Evolutionary conservation across 2,113 vertebrate species (phyloP), one percentile per base, ranked within the genome.

Genomic region (Hypomesus transpacificus): DNA sequence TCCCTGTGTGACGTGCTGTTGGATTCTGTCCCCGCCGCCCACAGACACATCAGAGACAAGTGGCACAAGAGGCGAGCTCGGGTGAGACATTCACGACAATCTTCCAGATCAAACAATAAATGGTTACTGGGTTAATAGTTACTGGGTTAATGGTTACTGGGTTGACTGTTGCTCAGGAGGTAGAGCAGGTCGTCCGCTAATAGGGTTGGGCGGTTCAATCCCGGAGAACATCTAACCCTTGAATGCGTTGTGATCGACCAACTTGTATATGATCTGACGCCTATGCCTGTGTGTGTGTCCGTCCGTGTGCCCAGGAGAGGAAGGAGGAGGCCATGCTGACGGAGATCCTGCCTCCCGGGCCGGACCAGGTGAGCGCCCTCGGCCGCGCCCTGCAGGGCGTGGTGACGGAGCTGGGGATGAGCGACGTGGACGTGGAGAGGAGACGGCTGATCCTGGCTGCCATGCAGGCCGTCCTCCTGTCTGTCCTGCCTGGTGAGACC

Each of bases 31-130:
- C 75, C 91, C 22, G 93, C 92, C 75, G 95, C 94, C 61, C 90
- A 95, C 87, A 94, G 92, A 71, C 96, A 98, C 77, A 93, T 95
- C 80, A 93, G 93, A 90, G 96, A 98, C 77, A 95, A 94, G 79
- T 93, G 94, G 72, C 96, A 98, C 84, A 96, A 94, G 85, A 96
- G 90, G 82, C 94, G 69, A 78, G 81, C 94, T 16, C 94, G 90
- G 94, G 96, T 97, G 73, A 91, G 76, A 63, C 26, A 46, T 9
- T 8, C 39, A 46, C 39, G 2, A 46, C 39, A 46, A 46, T n/a
- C n/a, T n/a, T n/a, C 39, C 39, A 46, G 9, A 46, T 9, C 31
- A 34, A 46, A 9, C 39, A 1, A 13, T 9, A 0, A 46, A 46
- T 7, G 39, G 39, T 46, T 13, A 9, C 39, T 2, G 39, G 1